These are phyloP conservation scores for Intellagama lesueurii DNA, from an alignment of 2,797 vertebrate species.

Conservation along the genomic window DNA sequence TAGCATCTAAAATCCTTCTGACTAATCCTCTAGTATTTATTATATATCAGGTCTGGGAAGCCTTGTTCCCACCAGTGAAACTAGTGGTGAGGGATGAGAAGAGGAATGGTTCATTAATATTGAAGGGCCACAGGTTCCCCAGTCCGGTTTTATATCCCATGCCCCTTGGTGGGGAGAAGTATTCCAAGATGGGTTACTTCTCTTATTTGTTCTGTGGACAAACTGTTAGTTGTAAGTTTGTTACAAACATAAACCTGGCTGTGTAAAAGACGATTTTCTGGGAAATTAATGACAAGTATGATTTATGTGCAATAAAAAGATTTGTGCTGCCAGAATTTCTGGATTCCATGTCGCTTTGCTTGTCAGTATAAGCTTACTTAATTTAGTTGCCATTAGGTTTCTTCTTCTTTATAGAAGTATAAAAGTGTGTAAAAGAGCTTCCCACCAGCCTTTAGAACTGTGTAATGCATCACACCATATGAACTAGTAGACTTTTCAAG, in stretches of 20 bases:
- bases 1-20: background rate
- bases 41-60: background rate
- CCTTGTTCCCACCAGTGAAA: background rate
- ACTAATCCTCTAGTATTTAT: background rate
- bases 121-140: background rate
- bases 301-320: background rate
- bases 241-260: background rate
- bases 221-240: background rate
- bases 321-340: background rate
- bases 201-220: background rate
- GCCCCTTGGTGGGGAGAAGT: no score
- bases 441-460: background rate
- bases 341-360: background rate
- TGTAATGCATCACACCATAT: background rate
- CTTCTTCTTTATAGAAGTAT: background rate
- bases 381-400: background rate
- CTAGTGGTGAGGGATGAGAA: background rate
- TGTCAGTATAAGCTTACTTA: background rate
- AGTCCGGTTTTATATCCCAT: no score
- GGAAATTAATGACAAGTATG: background rate
- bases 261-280: background rate
- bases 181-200: background rate
- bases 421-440: background rate
- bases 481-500: background rate
- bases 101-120: background rate